Base-by-base conservation (phyloP, 2,888 invertebrate genomes). In the Agonopterix heracliana region DNA sequence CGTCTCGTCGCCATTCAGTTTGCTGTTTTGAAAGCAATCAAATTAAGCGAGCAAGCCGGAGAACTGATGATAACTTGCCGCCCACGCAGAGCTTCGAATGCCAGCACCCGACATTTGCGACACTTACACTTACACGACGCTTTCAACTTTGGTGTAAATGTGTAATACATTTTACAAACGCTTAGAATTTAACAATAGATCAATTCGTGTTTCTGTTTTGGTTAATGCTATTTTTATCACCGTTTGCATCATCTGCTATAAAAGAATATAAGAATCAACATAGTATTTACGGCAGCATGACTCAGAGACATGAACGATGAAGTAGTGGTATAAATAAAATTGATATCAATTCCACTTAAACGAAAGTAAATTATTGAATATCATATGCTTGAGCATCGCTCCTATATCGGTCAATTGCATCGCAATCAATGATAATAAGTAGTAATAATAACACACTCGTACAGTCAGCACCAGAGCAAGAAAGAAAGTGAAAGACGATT, bases 1-100 rank as follows among this genome's bases (percentile, higher is more conserved):
- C 65, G 77, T 73, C 75, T 66, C 71, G 73, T 61, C 72, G 71
- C 71, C 82, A 80, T 84, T 82, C 78, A 83, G 64, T 71, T 74
- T 64, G 65, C 67, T 69, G 72, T 78, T 80, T 78, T 68, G 62
- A 73, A 74, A 74, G 78, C 72, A 71, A 77, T 77, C 68, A 74
- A 74, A 80, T 77, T 70, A 69, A 60, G 57, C 60, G 54, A 60
- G 57, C 56, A 56, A 49, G 57, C 58, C 47, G 48, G 47, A 47
- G 51, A 45, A 53, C 44, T 54, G 56, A 58, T 60, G 49, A 61
- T 61, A 55, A 53, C 59, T 48, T 40, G 40, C 54, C 62, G 57
- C 59, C 61, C 54, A 59, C 59, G 52, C 38, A 38, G n/a, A 38
- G 38, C 38, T n/a, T n/a, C 9, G 38, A n/a, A 3, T n/a, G 38